These are phyloP conservation scores for Macrophya alboannulata DNA, from an alignment of 2,888 invertebrate species.

Conservation along the genomic window DNA sequence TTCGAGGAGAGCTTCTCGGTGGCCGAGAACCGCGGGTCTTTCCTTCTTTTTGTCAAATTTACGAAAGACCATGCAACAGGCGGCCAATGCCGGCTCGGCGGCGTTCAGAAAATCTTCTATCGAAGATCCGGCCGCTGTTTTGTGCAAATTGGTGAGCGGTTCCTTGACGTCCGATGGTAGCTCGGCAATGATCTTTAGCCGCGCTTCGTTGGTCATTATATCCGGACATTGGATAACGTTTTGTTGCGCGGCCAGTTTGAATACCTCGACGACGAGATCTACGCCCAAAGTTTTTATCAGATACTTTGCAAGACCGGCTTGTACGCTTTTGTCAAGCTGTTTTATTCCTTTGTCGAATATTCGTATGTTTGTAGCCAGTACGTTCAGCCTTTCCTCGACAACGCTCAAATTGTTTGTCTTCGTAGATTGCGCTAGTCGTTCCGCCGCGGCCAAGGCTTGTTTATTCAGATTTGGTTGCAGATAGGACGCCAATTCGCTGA, in stretches of 20 bases:
- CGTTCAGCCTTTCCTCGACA: slow-evolving; percentile 90
- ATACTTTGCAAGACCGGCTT: slow-evolving; percentile 89
- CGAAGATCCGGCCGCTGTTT: slow-evolving; percentile 85
- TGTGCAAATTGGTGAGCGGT: slow-evolving; percentile 86
- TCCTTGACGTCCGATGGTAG: slow-evolving; percentile 86
- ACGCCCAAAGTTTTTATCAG: slow-evolving; percentile 91
- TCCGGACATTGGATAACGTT: slow-evolving; percentile 82
- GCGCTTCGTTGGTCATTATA: slow-evolving; percentile 83
- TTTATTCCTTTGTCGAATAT: slow-evolving; percentile 91
- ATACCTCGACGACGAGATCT: slow-evolving; percentile 90
- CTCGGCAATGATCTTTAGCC: slow-evolving; percentile 87
- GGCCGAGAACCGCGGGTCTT: slow-evolving; percentile 88
- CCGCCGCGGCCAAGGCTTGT: slow-evolving; percentile 85
- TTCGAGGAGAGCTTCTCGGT: slow-evolving; percentile 90
- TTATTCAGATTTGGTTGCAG: slow-evolving; percentile 89
- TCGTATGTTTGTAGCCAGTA: slow-evolving; percentile 88
- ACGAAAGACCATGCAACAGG: slow-evolving; percentile 90
- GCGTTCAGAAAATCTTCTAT: slow-evolving; percentile 91
- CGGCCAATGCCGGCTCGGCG: slow-evolving; percentile 87
- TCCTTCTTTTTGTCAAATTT: slow-evolving; percentile 96
- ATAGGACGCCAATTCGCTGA: slow-evolving; percentile 86
- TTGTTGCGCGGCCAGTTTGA: slow-evolving; percentile 90
- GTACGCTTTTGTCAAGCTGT: slow-evolving; percentile 84
- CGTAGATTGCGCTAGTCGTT: slow-evolving; percentile 88
- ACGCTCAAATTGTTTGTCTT: slow-evolving; percentile 73